A percentile compares a stretch with the other conserved stretches of the same genome.
phyloP scores from a whole-genome alignment of 2,888 invertebrate species.

The Apamea monoglypha region DNA sequence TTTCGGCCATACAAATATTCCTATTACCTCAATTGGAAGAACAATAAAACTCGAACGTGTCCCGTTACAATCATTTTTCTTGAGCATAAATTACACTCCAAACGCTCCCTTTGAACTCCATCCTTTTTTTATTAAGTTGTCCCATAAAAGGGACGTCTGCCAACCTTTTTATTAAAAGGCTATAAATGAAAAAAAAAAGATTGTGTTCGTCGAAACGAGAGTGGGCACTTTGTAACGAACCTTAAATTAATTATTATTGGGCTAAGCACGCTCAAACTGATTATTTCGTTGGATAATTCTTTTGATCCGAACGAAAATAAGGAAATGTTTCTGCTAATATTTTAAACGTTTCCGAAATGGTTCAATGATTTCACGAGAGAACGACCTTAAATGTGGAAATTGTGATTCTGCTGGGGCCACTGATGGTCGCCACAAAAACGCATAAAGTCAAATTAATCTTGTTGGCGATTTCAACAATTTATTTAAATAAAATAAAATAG shows the following conservation, averaged over 20 bases:
- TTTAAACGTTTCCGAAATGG: constrained; percentile 58
- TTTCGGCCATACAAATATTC: constrained; percentile 64
- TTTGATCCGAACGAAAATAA: constrained; percentile 62
- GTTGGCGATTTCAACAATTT: constrained; percentile 56
- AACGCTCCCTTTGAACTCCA: constrained; percentile 73
- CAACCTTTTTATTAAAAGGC: constrained; percentile 75
- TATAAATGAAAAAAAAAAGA: constrained; percentile 74
- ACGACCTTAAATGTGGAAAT: constrained; percentile 40
- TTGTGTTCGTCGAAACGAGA: constrained; percentile 68
- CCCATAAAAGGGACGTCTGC: constrained; percentile 70
- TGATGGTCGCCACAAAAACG: constrained; percentile 54
- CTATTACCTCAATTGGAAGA: constrained; percentile 71
- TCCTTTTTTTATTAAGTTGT: constrained; percentile 77
- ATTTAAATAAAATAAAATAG: constrained; percentile 55
- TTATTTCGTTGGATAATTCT: constrained; percentile 62
- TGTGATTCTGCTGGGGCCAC: constrained; percentile 14
- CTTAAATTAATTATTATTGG: constrained; percentile 73
- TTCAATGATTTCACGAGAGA: constrained; percentile 54
- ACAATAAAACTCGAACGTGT: constrained; percentile 83
- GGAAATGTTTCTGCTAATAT: constrained; percentile 58
- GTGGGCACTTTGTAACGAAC: constrained; percentile 69
- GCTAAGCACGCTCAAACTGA: constrained; percentile 64
- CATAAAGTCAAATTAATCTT: constrained; percentile 61
- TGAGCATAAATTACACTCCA: constrained; percentile 78
- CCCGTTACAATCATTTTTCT: constrained; percentile 76